Evolutionary conservation across 2,888 invertebrate genomes (phyloP).

Genomic region (Apamea epomidion): DNA sequence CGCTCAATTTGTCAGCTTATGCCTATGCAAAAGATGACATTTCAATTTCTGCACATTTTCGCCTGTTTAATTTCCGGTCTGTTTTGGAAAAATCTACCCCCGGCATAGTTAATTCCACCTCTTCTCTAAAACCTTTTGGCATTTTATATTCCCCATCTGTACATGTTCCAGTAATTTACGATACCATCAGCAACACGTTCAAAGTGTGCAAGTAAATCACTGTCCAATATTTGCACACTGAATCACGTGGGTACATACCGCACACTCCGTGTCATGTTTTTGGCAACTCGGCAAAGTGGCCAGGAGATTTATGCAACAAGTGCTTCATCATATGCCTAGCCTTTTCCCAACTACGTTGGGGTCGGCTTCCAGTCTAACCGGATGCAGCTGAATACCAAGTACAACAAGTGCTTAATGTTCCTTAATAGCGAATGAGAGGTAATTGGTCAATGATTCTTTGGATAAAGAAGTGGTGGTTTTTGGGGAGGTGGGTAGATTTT

Average conservation of each 20-base stretch:
- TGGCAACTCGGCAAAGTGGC: conserved; percentile 56
- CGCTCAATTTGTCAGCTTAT: neutral
- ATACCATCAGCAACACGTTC: conserved; percentile 45
- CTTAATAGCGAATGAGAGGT: conserved; percentile 40
- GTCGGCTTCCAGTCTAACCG: too few species aligned
- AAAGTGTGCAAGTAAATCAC: conserved; percentile 59
- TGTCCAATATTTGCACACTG: conserved; percentile 57
- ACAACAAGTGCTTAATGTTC: conserved; percentile 45
- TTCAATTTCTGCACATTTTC: neutral
- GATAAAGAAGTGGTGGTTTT: conserved; percentile 20
- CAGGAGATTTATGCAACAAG: conserved; percentile 49
- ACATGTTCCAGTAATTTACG: conserved; percentile 14
- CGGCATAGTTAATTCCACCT: neutral
- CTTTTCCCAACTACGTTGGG: too few species aligned
- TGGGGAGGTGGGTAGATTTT: neutral
- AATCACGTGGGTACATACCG: conserved; percentile 51
- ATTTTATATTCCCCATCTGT: conserved; percentile 17
- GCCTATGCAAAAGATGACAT: too few species aligned
- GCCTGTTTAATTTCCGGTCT: neutral
- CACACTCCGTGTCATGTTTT: conserved; percentile 56
- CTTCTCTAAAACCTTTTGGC: neutral
- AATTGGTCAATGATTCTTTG: conserved; percentile 42
- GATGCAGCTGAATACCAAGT: too few species aligned
- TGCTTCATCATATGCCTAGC: too few species aligned
- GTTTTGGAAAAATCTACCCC: neutral